phyloP scores from a whole-genome alignment of 2,888 invertebrate genomes.

The Agrotis ipsilon region DNA sequence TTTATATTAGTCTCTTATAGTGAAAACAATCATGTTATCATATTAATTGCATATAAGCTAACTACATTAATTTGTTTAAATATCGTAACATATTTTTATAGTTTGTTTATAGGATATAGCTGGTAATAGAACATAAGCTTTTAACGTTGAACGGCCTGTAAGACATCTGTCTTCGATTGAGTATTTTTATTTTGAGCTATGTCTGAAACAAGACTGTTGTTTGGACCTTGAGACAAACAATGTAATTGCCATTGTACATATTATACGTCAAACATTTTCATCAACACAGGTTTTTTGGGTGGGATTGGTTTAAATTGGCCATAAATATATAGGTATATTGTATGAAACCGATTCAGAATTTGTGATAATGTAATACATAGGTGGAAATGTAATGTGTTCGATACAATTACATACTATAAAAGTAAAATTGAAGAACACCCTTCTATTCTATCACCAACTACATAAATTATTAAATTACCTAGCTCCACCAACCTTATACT shows the following conservation, averaged over 20 bases:
- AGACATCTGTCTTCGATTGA: neutral
- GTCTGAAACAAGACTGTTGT: neutral
- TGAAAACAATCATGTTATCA: conserved; percentile 48
- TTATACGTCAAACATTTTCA: too few relatives aligned
- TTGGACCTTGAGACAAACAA: too few relatives aligned
- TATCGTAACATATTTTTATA: conserved; percentile 47
- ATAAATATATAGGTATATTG: too few relatives aligned
- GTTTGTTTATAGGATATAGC: conserved; percentile 27
- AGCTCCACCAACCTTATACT: conserved; percentile 72
- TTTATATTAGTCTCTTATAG: conserved; percentile 47
- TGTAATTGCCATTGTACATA: too few relatives aligned
- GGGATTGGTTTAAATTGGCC: too few relatives aligned
- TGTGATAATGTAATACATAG: too few relatives aligned
- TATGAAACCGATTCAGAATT: too few relatives aligned
- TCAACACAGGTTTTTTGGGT: too few relatives aligned
- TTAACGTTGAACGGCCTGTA: neutral
- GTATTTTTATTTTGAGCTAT: neutral
- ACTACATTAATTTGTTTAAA: conserved; percentile 49
- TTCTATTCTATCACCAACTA: conserved; percentile 37
- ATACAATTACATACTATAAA: neutral
- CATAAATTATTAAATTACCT: conserved; percentile 49
- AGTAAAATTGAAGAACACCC: conserved; percentile 5
- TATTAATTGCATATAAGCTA: conserved; percentile 54
- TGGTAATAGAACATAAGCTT: conserved; percentile 36
- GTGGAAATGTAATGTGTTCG: too few relatives aligned